These are phyloP conservation scores for Heliconius congener DNA, from an alignment of 1,140 invertebrate species.

Conservation along the genomic window DNA sequence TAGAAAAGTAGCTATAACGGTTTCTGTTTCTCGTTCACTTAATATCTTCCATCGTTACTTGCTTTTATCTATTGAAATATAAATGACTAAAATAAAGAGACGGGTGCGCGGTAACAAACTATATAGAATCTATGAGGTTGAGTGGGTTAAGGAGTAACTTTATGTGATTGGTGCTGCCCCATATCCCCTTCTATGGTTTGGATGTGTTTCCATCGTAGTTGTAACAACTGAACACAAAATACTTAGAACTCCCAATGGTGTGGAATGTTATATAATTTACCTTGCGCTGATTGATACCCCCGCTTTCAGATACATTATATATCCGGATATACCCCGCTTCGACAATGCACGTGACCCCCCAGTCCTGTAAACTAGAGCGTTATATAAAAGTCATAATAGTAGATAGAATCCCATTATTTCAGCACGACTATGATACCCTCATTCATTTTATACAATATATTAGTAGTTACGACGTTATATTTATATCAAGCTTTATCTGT, in stretches of 20 bases:
- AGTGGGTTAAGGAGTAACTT: conserved; percentile 62
- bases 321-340: conserved; percentile 8
- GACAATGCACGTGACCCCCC: conserved; percentile 56
- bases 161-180: conserved; percentile 82
- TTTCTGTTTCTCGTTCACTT: background rate
- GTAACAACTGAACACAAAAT: conserved; percentile 50
- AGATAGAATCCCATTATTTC: conserved; percentile 31
- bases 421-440: conserved; percentile 20
- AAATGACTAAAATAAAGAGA: background rate
- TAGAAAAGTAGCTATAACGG: too few relatives aligned
- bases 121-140: conserved; percentile 61
- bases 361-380: conserved; percentile 31
- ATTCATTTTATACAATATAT: conserved; percentile 33
- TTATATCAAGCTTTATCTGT: conserved; percentile 77
- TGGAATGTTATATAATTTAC: conserved; percentile 57
- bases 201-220: conserved; percentile 69
- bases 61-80: background rate
- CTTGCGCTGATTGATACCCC: conserved; percentile 55
- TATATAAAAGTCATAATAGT: conserved; percentile 27
- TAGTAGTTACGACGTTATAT: conserved; percentile 33
- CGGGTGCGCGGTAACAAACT: background rate
- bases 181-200: conserved; percentile 64
- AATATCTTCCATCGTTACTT: background rate
- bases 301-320: conserved; percentile 49
- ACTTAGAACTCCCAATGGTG: conserved; percentile 58